Percentiles rank a stretch among this genome's conserved stretches.
Conservation (phyloP, 2,797 vertebrate species). For the Dromococcyx pavoninus region DNA sequence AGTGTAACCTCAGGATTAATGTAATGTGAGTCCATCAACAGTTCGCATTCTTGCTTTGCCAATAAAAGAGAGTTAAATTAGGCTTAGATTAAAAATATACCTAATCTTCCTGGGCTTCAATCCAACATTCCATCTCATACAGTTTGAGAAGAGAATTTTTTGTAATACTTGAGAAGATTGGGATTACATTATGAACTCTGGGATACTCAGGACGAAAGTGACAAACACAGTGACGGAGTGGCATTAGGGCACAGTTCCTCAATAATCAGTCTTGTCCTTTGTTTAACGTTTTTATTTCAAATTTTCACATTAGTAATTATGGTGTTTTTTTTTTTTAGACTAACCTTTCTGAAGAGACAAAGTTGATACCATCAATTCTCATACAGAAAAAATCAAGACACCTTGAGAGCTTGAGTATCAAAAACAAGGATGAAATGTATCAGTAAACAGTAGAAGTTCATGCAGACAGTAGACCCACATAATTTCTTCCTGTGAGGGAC, state of each 20-base stretch:
- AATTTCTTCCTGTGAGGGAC: neutral
- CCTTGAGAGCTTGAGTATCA: neutral
- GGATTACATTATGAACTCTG: neutral
- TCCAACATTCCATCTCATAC: neutral
- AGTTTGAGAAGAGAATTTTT: neutral
- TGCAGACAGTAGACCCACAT: neutral
- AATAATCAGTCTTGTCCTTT: neutral
- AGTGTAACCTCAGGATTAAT: neutral
- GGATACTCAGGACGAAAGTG: neutral
- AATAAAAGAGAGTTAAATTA: neutral
- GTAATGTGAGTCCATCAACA: neutral
- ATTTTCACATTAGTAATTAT: neutral
- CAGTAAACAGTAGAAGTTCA: neutral
- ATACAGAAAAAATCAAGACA: neutral
- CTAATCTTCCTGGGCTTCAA: neutral
- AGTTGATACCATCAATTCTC: neutral
- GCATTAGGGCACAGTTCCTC: neutral
- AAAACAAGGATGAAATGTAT: neutral
- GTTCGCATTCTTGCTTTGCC: neutral
- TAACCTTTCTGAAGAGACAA: neutral
- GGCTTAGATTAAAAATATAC: neutral
- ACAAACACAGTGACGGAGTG: neutral
- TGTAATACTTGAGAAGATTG: neutral
- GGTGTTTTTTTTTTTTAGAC: neutral
- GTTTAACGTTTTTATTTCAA: neutral